A percentile compares a stretch with the other conserved stretches of the same genome.
These are phyloP conservation scores for Pomatostomus ruficeps DNA, from an alignment of 2,113 vertebrate genomes.

Conservation along the genomic window DNA sequence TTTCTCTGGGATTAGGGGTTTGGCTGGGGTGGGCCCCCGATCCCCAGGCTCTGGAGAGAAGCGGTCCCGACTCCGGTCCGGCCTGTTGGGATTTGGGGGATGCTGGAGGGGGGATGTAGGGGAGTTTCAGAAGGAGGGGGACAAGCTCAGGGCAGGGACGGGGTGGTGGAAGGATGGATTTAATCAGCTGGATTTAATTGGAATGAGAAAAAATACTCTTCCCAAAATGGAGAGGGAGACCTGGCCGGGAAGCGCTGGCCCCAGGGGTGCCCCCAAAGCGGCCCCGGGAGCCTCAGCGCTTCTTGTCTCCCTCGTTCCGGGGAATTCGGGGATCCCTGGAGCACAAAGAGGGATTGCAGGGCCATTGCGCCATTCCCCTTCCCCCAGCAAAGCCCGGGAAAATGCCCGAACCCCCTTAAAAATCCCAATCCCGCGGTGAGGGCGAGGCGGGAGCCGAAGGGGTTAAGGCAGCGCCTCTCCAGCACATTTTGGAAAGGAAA, in stretches of 20 bases:
- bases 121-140: background rate
- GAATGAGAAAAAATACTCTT: background rate
- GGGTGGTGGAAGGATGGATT: background rate
- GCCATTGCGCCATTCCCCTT: accelerated
- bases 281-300: accelerated
- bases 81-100: background rate
- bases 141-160: background rate
- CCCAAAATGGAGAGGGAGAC: conserved; percentile 12
- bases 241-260: background rate
- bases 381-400: background rate
- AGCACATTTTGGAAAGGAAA: conserved; percentile 44
- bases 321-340: background rate
- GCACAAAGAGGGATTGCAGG: background rate
- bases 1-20: background rate
- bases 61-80: accelerated
- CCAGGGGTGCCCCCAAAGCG: accelerated
- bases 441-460: background rate
- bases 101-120: background rate
- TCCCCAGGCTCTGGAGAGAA: accelerated
- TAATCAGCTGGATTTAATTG: background rate
- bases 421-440: background rate
- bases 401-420: background rate
- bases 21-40: background rate
- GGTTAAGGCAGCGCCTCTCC: conserved; percentile 43
- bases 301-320: background rate